phyloP scores from a whole-genome alignment of 2,797 vertebrate genomes.

The Notamacropus eugenii region DNA sequence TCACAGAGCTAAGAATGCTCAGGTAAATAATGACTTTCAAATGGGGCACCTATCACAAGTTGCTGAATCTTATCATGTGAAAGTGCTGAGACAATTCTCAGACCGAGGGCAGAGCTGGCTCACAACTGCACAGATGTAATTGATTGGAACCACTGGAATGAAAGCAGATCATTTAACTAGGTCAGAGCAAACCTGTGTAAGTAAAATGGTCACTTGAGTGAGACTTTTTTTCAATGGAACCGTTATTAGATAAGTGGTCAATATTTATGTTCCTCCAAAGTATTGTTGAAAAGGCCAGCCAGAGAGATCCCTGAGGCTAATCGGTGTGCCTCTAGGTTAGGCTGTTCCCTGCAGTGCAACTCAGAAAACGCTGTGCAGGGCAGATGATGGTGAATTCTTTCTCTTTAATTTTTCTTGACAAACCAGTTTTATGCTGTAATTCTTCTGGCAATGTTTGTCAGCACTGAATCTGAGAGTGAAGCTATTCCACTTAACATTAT shows the following conservation, averaged over 20 bases:
- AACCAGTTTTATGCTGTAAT: background rate
- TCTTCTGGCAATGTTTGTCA: background rate
- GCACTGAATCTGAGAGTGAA: background rate
- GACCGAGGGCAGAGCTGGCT: background rate
- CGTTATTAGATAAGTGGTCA: slow-evolving; percentile 77
- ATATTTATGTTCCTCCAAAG: slow-evolving; percentile 78
- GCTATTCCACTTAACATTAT: background rate
- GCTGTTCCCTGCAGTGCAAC: background rate
- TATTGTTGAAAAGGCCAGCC: slow-evolving; percentile 51
- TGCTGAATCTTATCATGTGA: slow-evolving; percentile 24
- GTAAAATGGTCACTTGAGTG: slow-evolving; percentile 78
- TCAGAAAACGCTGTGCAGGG: background rate
- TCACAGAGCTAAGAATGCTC: background rate
- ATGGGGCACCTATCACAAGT: background rate
- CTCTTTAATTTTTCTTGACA: background rate
- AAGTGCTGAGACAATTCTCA: background rate
- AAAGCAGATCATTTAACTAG: slow-evolving; percentile 70
- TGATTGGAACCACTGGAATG: slow-evolving; percentile 68
- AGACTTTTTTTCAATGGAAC: slow-evolving; percentile 73
- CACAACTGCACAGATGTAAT: slow-evolving; percentile 69
- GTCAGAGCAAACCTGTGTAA: slow-evolving; percentile 69
- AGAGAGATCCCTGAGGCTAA: background rate
- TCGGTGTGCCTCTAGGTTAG: background rate
- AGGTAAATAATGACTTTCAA: slow-evolving; percentile 1
- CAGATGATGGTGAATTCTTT: background rate